Evolutionary conservation across 2,888 invertebrate genomes (phyloP).

Genomic region (Agriopis marginaria): DNA sequence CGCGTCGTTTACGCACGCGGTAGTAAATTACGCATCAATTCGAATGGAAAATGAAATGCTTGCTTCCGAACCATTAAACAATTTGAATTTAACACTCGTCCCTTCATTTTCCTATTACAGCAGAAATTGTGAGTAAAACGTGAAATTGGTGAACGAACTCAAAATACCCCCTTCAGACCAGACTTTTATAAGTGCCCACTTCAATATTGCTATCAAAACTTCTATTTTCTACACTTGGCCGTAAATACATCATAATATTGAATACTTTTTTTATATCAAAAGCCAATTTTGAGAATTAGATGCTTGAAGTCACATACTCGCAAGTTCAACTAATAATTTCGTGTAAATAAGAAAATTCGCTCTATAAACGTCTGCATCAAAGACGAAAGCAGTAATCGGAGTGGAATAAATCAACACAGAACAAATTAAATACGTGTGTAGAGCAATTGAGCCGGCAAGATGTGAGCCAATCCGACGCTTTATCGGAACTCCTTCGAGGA

Average conservation of each 20-base stretch:
- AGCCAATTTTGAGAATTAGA: conserved; percentile 16
- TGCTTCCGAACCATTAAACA: conserved; percentile 83
- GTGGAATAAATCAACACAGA: conserved; percentile 75
- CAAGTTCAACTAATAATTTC: background rate
- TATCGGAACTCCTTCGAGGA: conserved; percentile 62
- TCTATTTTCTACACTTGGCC: background rate
- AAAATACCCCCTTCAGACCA: conserved; percentile 18
- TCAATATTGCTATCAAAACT: conserved; percentile 4
- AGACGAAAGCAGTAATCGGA: conserved; percentile 70
- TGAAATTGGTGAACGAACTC: conserved; percentile 29
- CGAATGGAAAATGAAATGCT: conserved; percentile 85
- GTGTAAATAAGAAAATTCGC: conserved; percentile 52
- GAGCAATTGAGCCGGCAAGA: conserved; percentile 64
- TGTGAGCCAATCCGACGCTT: conserved; percentile 62
- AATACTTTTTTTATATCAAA: background rate
- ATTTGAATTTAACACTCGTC: conserved; percentile 86
- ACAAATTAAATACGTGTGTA: conserved; percentile 76
- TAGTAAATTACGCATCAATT: conserved; percentile 82
- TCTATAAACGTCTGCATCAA: conserved; percentile 63
- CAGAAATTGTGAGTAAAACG: conserved; percentile 68
- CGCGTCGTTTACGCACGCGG: conserved; percentile 74
- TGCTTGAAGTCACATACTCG: background rate
- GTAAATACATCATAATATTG: background rate
- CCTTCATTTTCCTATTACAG: conserved; percentile 83
- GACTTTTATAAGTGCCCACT: conserved; percentile 5